These are phyloP conservation scores for Pecten maximus DNA, from an alignment of 2,888 invertebrate species.

Conservation along the genomic window DNA sequence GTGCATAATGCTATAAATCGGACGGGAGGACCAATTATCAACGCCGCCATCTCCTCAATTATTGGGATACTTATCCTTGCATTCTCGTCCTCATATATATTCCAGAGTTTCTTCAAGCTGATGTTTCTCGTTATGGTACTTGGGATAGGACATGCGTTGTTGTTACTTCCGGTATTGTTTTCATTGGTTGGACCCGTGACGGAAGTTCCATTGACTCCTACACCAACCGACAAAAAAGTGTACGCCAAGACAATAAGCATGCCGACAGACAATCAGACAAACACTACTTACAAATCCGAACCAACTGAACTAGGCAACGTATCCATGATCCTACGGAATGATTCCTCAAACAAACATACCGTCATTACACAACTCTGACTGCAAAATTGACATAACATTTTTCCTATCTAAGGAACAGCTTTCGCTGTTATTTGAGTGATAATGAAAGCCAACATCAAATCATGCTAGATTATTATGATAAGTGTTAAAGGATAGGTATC, in stretches of 20 bases:
- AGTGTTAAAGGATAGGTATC: too few species aligned
- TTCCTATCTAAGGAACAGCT: too few species aligned
- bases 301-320: background rate
- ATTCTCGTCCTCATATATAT: constrained; percentile 62
- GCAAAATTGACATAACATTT: too few species aligned
- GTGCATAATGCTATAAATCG: constrained; percentile 54
- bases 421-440: too few species aligned
- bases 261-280: background rate
- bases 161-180: constrained; percentile 60
- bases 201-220: background rate
- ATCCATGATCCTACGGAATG: background rate
- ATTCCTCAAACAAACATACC: background rate
- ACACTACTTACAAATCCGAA: background rate
- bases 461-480: too few species aligned
- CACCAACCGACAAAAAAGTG: background rate
- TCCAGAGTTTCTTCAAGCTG: constrained; percentile 63
- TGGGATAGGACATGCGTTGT: constrained; percentile 58
- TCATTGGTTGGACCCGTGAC: constrained; percentile 56
- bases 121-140: constrained; percentile 64
- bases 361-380: background rate
- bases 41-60: constrained; percentile 62
- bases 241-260: background rate
- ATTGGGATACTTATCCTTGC: constrained; percentile 62
- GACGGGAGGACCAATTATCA: constrained; percentile 60
- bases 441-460: too few species aligned